phyloP scores from a whole-genome alignment of 1,140 invertebrate genomes.

The Aradophagus sp. region DNA sequence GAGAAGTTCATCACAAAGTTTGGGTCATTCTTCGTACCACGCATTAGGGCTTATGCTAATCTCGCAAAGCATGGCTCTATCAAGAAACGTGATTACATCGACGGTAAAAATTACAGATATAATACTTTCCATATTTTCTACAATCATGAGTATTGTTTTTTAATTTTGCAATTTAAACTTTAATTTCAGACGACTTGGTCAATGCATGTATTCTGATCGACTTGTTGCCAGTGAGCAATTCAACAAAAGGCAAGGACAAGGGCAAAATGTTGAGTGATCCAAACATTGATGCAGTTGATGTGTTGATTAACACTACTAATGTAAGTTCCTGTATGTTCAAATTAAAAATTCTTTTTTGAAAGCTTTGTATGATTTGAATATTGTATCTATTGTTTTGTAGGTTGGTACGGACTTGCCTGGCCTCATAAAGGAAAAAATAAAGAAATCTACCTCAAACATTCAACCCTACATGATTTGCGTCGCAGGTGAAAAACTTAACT shows the following conservation, averaged over 20 bases:
- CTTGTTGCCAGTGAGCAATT: slow-evolving; percentile 18
- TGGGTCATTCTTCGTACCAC: slow-evolving; percentile 7
- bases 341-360: too few species aligned
- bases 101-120: slow-evolving; percentile 12
- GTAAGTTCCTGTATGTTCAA: too few species aligned
- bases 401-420: slow-evolving; percentile 9
- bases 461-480: slow-evolving; percentile 9
- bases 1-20: slow-evolving; percentile 25
- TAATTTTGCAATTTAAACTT: background rate
- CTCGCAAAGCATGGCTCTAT: slow-evolving; percentile 9
- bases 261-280: slow-evolving; percentile 2
- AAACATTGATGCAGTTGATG: slow-evolving; percentile 6
- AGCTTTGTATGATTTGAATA: too few species aligned
- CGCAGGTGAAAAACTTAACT: background rate
- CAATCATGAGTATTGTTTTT: background rate
- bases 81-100: slow-evolving; percentile 8
- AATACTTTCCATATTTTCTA: too few species aligned
- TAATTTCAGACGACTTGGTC: slow-evolving; percentile 5
- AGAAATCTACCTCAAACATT: background rate
- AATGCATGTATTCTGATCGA: slow-evolving; percentile 11
- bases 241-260: slow-evolving; percentile 15
- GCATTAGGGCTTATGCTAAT: slow-evolving; percentile 8
- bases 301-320: slow-evolving; percentile 9
- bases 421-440: background rate
- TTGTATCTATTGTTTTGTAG: slow-evolving; percentile 10